Base-by-base conservation (phyloP, 2,113 vertebrate species). In the Pseudopipra pipra region DNA sequence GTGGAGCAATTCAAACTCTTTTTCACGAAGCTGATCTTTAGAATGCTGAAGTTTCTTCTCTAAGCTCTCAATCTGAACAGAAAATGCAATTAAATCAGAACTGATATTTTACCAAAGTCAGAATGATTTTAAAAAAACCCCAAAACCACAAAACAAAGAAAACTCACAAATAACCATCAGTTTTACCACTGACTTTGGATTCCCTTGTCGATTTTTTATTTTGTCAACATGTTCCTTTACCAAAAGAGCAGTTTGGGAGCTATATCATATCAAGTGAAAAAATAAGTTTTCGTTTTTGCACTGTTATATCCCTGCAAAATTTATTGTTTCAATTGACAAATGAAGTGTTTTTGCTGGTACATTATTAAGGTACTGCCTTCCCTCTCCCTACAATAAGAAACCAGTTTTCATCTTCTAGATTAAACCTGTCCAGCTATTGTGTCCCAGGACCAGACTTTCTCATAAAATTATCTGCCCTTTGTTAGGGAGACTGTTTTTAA, bases 1-100 rank as follows among this genome's bases (percentile, higher is more conserved):
- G 35, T 98, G 98, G 33, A 98, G 88, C 35, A 98, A 85, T 47
- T 96, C 87, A 97, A 98, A 98, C 35, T 98, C 97, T 96, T 98
- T 98, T 87, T 97, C 97, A 95, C 93, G 94, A 89, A 98, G 97
- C 41, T 98, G 94, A 74, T 98, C 96, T 96, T 98, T 98, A 83
- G 86, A 87, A 73, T 39, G 85, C 84, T 98, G 98, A 39, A 98
- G 96, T 84, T 97, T 98, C 94, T 97, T 96, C 94, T 97, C 97
- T 73, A 98, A 97, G 70, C 11, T 95, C 76, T 98, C 96, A 94
- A 98, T 94, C 98, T 98, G 75, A 96, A 89, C 77, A 96, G 75
- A 80, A 90, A 85, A 71, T 10, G 6, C 20, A 87, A 37, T 86
- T 56, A 79, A 41, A 83, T 47, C 72, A 65, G 28, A 84, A 66